These are phyloP conservation scores for Galeopsomyia nigrocyanea DNA, from an alignment of 2,888 invertebrate genomes.

Conservation along the genomic window DNA sequence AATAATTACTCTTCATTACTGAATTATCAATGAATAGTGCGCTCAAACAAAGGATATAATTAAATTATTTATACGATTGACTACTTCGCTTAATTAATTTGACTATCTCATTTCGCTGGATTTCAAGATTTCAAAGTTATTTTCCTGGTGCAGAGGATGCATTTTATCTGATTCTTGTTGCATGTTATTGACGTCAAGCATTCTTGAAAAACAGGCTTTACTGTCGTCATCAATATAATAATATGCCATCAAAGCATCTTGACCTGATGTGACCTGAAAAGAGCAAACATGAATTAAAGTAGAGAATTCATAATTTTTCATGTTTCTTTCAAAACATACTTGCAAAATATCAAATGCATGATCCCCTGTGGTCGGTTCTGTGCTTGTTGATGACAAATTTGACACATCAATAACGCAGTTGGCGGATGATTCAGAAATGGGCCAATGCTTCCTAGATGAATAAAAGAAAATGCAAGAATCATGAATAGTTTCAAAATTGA, in stretches of 20 bases:
- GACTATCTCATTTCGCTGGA: background rate
- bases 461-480: slow-evolving; percentile 24
- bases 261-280: slow-evolving; percentile 84
- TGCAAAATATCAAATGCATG: slow-evolving; percentile 73
- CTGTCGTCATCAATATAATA: slow-evolving; percentile 92
- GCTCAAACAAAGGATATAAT: background rate
- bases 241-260: slow-evolving; percentile 91
- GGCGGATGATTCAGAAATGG: slow-evolving; percentile 54
- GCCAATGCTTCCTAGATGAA: slow-evolving; percentile 60
- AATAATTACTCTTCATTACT: background rate
- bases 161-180: slow-evolving; percentile 1
- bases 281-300: slow-evolving; percentile 60
- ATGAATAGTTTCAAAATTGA: slow-evolving; percentile 1
- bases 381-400: slow-evolving; percentile 52
- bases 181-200: slow-evolving; percentile 75
- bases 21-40: background rate
- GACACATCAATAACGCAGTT: slow-evolving; percentile 64
- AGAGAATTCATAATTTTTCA: slow-evolving; percentile 60
- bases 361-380: slow-evolving; percentile 64
- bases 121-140: slow-evolving; percentile 11
- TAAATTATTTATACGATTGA: background rate
- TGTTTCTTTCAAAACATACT: slow-evolving; percentile 56
- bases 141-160: slow-evolving; percentile 5
- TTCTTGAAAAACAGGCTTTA: slow-evolving; percentile 89
- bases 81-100: slow-evolving; percentile 17